A percentile compares a stretch with the other conserved stretches of the same genome.
These are phyloP conservation scores for Hyposoter dolosus DNA, from an alignment of 2,888 invertebrate species.

Conservation along the genomic window DNA sequence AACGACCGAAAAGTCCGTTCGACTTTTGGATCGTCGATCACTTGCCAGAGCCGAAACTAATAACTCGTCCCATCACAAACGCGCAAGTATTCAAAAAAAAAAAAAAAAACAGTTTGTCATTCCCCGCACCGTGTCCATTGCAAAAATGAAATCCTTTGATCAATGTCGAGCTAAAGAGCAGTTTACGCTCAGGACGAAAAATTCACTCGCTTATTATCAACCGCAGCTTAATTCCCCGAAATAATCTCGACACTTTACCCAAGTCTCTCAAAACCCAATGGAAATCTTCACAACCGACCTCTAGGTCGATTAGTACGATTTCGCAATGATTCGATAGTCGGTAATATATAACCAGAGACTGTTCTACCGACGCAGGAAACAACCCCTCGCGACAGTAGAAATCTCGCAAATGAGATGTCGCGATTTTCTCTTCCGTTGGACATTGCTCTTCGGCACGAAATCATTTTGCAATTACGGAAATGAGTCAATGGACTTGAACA, in stretches of 20 bases:
- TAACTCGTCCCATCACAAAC: not conserved
- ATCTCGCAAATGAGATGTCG: constrained; percentile 33
- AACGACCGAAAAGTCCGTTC: not conserved
- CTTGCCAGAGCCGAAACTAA: not conserved
- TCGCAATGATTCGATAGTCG: constrained; percentile 41
- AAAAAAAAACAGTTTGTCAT: not conserved
- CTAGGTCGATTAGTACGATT: not conserved
- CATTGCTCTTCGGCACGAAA: not conserved
- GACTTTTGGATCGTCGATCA: constrained; percentile 24
- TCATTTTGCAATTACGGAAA: not conserved
- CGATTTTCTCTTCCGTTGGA: constrained; percentile 1
- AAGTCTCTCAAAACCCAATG: not conserved
- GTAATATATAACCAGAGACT: constrained; percentile 47
- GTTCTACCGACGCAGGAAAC: constrained; percentile 47
- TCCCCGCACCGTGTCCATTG: not conserved
- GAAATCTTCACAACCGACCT: constrained; percentile 49
- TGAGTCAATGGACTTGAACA: not conserved
- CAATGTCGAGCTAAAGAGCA: not conserved
- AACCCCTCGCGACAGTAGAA: constrained; percentile 23
- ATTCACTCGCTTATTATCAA: not conserved
- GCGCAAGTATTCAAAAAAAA: not conserved
- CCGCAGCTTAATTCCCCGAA: not conserved
- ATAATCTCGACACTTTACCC: not conserved
- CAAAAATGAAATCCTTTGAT: not conserved
- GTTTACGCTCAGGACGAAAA: too few species aligned